A percentile compares a stretch with the other conserved stretches of the same genome.
phyloP scores from a whole-genome alignment of 1,140 invertebrate species.

The Brachionus angularis region DNA sequence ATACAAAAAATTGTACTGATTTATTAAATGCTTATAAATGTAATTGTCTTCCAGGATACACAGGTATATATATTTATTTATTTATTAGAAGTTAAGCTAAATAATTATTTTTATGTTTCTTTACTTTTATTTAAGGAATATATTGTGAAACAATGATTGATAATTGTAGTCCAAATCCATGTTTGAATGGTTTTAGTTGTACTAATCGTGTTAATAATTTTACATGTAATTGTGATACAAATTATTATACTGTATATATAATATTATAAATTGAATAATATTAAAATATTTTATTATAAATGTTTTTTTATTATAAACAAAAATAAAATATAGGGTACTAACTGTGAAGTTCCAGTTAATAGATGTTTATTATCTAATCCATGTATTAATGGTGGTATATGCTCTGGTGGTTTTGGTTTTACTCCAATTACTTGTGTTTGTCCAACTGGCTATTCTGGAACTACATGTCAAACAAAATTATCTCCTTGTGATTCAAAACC shows the following conservation, averaged over 20 bases:
- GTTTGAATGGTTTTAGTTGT: too few species aligned
- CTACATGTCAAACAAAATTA: slow-evolving; percentile 47
- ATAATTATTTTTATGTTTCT: background rate
- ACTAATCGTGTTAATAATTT: too few species aligned
- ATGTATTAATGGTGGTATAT: slow-evolving; percentile 68
- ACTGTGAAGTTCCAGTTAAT: background rate
- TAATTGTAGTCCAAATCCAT: too few species aligned
- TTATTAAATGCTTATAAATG: slow-evolving; percentile 82
- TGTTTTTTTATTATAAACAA: background rate
- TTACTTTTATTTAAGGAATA: background rate
- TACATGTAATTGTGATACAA: too few species aligned
- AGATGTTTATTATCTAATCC: slow-evolving; percentile 42
- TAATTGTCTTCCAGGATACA: slow-evolving; percentile 70
- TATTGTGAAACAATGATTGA: background rate
- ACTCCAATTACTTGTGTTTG: slow-evolving; percentile 69
- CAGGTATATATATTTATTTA: too few species aligned
- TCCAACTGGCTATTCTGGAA: slow-evolving; percentile 64
- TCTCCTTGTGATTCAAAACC: slow-evolving; percentile 38
- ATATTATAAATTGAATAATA: slow-evolving; percentile 45
- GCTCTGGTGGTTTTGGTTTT: slow-evolving; percentile 48
- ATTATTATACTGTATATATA: too few species aligned
- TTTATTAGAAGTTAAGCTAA: background rate
- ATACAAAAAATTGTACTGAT: slow-evolving; percentile 59
- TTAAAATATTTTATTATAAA: slow-evolving; percentile 13
- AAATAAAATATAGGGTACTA: too few species aligned